These are phyloP conservation scores for Trinorchestia longiramus DNA, from an alignment of 1,140 invertebrate species.

Conservation along the genomic window DNA sequence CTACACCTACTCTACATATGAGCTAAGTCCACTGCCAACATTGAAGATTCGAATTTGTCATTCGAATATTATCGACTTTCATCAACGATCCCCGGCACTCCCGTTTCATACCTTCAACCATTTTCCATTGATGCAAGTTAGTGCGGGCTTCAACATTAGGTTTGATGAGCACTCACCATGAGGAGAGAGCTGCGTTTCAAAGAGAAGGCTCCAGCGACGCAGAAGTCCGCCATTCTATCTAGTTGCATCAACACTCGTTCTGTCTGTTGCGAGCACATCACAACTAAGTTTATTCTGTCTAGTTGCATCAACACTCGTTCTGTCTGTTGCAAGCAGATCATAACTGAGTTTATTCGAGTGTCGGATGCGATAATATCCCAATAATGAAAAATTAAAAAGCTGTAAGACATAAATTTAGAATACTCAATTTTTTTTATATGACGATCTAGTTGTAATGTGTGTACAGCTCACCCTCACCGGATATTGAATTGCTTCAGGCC, in stretches of 20 bases:
- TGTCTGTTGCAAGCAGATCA: not conserved
- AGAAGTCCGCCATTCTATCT: conserved; percentile 6
- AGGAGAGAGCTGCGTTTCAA: not conserved
- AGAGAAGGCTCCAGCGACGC: not conserved
- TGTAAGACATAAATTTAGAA: not conserved
- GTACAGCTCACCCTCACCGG: not conserved
- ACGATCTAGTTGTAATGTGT: not conserved
- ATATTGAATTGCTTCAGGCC: not conserved
- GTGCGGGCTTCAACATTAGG: no score
- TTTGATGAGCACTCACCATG: not conserved
- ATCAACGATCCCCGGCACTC: not conserved
- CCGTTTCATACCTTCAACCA: no score
- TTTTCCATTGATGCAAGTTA: no score
- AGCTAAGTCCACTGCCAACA: not conserved
- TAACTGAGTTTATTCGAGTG: no score
- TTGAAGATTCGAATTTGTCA: not conserved
- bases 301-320: not conserved
- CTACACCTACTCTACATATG: not conserved
- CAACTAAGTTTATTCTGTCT: not conserved
- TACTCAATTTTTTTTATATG: not conserved
- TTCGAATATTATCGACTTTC: not conserved
- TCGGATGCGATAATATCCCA: not conserved
- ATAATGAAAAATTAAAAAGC: not conserved
- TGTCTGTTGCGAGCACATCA: not conserved
- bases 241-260: not conserved